These are phyloP conservation scores for Xiphorhynchus erythropygius DNA, from an alignment of 2,797 vertebrate genomes.

Conservation along the genomic window DNA sequence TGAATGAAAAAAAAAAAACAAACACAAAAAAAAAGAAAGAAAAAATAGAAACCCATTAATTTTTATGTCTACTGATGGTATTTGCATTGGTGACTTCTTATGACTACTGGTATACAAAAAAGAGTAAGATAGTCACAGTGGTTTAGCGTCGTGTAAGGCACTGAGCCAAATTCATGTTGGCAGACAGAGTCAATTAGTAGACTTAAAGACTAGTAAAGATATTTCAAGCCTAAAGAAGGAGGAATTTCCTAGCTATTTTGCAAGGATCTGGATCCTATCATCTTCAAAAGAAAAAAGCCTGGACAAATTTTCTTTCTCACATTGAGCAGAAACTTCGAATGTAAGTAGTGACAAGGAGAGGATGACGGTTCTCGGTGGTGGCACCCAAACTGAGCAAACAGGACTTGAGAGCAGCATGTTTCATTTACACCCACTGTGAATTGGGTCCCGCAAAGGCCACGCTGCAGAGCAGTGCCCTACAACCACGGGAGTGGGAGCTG, in stretches of 20 bases:
- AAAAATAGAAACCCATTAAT: background rate
- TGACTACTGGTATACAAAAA: background rate
- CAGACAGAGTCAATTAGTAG: background rate
- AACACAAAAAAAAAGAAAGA: background rate
- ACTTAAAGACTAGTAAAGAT: background rate
- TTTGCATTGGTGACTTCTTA: background rate
- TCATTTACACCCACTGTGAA: background rate
- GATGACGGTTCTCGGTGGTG: background rate
- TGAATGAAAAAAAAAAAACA: background rate
- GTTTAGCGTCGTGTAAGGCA: background rate
- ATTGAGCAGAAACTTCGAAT: background rate
- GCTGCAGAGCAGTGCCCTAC: background rate
- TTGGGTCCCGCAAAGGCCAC: background rate
- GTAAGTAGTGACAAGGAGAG: fast-evolving
- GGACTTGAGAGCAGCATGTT: background rate
- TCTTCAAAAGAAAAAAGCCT: background rate
- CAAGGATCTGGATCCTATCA: background rate
- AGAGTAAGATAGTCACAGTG: background rate
- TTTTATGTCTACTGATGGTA: background rate
- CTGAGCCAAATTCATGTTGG: constrained; percentile 9
- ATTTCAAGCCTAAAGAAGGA: background rate
- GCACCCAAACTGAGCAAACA: background rate
- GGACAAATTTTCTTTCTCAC: background rate
- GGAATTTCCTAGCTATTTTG: background rate
- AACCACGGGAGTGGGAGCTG: background rate